A percentile compares a stretch with the other conserved stretches of the same genome.
Evolutionary conservation across 2,113 vertebrate species (phyloP).

Genomic region (Excalfactoria chinensis): DNA sequence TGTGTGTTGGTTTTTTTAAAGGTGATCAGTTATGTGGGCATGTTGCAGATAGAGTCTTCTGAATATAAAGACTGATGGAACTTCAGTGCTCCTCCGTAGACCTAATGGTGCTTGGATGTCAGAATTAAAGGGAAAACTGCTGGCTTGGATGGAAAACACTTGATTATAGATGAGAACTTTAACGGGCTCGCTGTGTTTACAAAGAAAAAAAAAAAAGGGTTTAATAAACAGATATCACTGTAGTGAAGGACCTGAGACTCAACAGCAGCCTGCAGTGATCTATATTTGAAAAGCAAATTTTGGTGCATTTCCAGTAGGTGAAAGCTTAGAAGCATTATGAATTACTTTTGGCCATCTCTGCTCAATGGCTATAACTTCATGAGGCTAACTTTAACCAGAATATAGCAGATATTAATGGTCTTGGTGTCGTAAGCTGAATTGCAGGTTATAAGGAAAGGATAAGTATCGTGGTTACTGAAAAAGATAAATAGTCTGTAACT

Average conservation of each 20-base stretch:
- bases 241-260: neutral
- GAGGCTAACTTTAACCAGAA: neutral
- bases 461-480: constrained; percentile 14
- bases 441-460: neutral
- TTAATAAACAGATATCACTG: neutral
- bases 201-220: neutral
- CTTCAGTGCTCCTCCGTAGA: neutral
- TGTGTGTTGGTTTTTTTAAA: neutral
- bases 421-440: neutral
- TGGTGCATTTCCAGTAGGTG: neutral
- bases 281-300: constrained; percentile 10
- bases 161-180: neutral
- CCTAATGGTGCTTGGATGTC: neutral
- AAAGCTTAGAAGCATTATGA: constrained; percentile 3
- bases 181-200: neutral
- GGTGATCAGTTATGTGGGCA: neutral
- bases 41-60: neutral
- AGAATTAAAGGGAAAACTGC: neutral
- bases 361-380: neutral
- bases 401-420: neutral
- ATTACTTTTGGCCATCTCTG: neutral
- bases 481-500: neutral
- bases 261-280: neutral
- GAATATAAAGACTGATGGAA: neutral
- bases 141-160: neutral